Evolutionary conservation across 2,113 vertebrate species (phyloP).

Genomic region (Cygnus buccinator): DNA sequence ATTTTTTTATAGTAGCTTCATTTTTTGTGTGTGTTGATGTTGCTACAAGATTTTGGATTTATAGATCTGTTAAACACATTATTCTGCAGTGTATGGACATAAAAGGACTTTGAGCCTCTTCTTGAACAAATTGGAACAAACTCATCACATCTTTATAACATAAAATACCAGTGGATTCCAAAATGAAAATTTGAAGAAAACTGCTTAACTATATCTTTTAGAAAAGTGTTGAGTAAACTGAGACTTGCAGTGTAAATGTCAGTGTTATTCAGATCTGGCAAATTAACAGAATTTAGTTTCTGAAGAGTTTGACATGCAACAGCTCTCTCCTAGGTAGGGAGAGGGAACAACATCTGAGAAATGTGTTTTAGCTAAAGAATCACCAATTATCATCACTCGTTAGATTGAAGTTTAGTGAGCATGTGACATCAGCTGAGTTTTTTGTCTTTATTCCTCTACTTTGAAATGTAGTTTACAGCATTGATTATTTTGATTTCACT

Average conservation of each 20-base stretch:
- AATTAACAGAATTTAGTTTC: background rate
- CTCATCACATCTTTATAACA: background rate
- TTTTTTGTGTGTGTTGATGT: background rate
- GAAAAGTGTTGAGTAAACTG: background rate
- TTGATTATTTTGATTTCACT: background rate
- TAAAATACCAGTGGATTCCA: background rate
- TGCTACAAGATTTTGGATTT: background rate
- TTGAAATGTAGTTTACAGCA: background rate
- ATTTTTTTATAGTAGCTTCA: background rate
- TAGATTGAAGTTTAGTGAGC: background rate
- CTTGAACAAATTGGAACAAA: background rate
- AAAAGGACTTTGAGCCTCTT: background rate
- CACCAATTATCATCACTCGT: background rate
- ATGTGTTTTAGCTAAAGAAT: background rate
- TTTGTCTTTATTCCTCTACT: background rate
- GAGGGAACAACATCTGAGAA: background rate
- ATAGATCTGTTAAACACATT: background rate
- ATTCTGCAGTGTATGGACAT: background rate
- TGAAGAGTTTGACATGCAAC: background rate
- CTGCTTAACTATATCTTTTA: background rate
- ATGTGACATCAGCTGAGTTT: background rate
- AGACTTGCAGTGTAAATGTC: background rate
- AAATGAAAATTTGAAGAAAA: background rate
- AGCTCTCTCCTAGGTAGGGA: fast-evolving
- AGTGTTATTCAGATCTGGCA: background rate